Evolutionary conservation across 92 coral and sea anemone species (phyloP).

Genomic region (Actinostola sp.): DNA sequence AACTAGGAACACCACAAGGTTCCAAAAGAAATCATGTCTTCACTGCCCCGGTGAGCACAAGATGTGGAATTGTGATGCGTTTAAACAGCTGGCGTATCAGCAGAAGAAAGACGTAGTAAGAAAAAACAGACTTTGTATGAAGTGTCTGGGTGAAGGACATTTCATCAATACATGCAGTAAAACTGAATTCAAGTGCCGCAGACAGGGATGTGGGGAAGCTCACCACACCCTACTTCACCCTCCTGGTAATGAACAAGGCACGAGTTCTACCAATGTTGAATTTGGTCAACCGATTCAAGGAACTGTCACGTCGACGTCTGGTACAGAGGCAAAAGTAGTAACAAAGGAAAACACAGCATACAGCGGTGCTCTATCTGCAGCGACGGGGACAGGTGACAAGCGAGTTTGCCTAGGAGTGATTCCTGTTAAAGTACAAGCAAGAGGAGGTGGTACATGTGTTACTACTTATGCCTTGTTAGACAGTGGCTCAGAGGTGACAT

Average conservation of each 20-base stretch:
- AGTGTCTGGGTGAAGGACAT: slow-evolving; percentile 62
- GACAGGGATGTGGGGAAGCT: slow-evolving; percentile 31
- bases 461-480: slow-evolving; percentile 64
- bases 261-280: neutral
- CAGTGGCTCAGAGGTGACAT: slow-evolving; percentile 71
- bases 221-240: slow-evolving; percentile 67
- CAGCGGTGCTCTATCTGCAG: slow-evolving; percentile 28
- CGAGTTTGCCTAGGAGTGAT: slow-evolving; percentile 67
- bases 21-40: slow-evolving; percentile 25
- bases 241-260: neutral
- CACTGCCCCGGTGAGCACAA: slow-evolving; percentile 53
- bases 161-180: slow-evolving; percentile 53
- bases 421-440: slow-evolving; percentile 68
- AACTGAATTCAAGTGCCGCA: slow-evolving; percentile 49
- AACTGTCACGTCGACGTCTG: too few relatives aligned
- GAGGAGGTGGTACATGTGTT: slow-evolving; percentile 30
- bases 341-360: neutral
- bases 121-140: slow-evolving; percentile 58
- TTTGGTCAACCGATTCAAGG: too few relatives aligned
- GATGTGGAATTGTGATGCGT: slow-evolving; percentile 67
- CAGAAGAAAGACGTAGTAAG: slow-evolving; percentile 43
- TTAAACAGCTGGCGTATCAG: slow-evolving; percentile 43
- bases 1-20: neutral
- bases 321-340: neutral
- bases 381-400: slow-evolving; percentile 69